Conservation (phyloP, 2,797 vertebrate genomes). For the Eidolon dupreanum region DNA sequence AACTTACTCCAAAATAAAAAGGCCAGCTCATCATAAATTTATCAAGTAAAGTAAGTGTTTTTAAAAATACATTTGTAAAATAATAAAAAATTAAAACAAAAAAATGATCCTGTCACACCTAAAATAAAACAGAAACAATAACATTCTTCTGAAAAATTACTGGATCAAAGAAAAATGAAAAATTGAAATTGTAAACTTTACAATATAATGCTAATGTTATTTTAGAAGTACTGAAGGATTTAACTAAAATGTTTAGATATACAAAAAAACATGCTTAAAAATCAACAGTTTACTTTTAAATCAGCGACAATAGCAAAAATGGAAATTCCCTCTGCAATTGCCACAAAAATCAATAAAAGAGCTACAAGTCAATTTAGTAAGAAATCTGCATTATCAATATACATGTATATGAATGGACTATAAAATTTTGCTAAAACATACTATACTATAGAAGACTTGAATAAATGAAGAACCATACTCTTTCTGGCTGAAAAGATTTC, state of each 20-base stretch:
- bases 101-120: neutral
- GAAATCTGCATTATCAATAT: neutral
- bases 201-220: neutral
- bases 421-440: neutral
- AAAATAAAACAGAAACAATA: neutral
- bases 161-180: conserved; percentile 1
- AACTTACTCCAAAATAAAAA: conserved; percentile 34
- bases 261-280: neutral
- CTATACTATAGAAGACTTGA: neutral
- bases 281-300: conserved; percentile 2
- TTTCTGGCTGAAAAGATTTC: conserved; percentile 1
- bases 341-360: neutral
- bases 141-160: neutral
- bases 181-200: conserved; percentile 14
- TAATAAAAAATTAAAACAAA: neutral
- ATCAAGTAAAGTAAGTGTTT: neutral
- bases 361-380: neutral
- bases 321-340: neutral
- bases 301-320: neutral
- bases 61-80: neutral
- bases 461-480: neutral
- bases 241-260: neutral
- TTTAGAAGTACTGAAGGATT: conserved; percentile 4
- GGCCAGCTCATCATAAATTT: neutral
- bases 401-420: neutral